phyloP scores from a whole-genome alignment of 1,140 invertebrate species.

The Plutomurus gul region DNA sequence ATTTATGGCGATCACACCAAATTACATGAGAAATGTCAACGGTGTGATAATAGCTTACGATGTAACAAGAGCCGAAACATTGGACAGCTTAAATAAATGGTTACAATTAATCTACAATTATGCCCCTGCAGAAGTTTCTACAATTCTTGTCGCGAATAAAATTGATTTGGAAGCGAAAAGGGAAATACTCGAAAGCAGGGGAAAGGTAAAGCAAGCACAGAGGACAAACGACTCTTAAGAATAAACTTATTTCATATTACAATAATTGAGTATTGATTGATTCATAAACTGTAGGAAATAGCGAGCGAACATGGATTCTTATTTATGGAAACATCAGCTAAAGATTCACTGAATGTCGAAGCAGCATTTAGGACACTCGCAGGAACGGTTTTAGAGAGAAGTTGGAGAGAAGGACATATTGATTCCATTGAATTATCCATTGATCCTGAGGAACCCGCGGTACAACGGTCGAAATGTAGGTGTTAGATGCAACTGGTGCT shows the following conservation, averaged over 20 bases:
- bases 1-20: conserved; percentile 91
- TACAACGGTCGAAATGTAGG: too few species aligned
- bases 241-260: neutral
- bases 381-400: neutral
- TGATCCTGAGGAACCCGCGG: too few species aligned
- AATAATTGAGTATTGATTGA: neutral
- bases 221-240: neutral
- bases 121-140: conserved; percentile 83
- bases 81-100: conserved; percentile 86
- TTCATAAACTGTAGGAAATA: conserved; percentile 60
- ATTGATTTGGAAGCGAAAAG: conserved; percentile 56
- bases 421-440: conserved; percentile 1
- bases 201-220: conserved; percentile 23
- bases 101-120: conserved; percentile 84
- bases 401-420: neutral
- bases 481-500: too few species aligned
- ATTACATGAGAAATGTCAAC: conserved; percentile 78
- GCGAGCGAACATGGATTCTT: conserved; percentile 79
- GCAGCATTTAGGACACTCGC: conserved; percentile 67
- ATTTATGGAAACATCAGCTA: conserved; percentile 86
- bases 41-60: conserved; percentile 91
- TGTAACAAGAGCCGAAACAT: conserved; percentile 86
- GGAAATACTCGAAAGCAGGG: neutral
- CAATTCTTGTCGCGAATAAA: conserved; percentile 81
- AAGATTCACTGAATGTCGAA: conserved; percentile 77